Conservation (phyloP, 2,888 invertebrate genomes). For the Eupithecia centaureata region DNA sequence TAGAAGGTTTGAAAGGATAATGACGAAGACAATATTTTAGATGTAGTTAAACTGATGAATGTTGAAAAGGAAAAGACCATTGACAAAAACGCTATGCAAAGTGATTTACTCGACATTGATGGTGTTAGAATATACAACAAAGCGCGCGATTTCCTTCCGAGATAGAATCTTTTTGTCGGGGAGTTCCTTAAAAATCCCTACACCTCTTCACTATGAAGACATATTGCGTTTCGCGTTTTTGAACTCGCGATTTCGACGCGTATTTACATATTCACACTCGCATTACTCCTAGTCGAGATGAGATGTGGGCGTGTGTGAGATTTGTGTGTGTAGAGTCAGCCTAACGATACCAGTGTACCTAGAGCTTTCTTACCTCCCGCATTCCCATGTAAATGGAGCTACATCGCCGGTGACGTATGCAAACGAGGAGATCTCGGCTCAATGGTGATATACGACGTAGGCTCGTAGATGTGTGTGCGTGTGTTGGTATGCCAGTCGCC, state of each 20-base stretch:
- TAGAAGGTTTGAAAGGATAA: neutral
- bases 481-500: conserved; percentile 82
- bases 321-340: conserved; percentile 68
- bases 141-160: conserved; percentile 68
- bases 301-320: conserved; percentile 72
- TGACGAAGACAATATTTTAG: neutral
- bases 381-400: conserved; percentile 63
- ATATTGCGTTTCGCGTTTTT: conserved; percentile 84
- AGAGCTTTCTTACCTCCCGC: conserved; percentile 60
- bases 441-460: conserved; percentile 77
- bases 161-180: conserved; percentile 74
- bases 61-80: neutral
- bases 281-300: conserved; percentile 81
- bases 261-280: conserved; percentile 84
- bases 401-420: conserved; percentile 70
- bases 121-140: conserved; percentile 50
- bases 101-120: conserved; percentile 1
- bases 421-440: conserved; percentile 68
- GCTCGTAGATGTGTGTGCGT: conserved; percentile 74
- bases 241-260: conserved; percentile 81
- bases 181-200: conserved; percentile 74
- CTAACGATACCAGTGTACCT: conserved; percentile 70
- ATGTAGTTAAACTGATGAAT: neutral
- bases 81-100: neutral
- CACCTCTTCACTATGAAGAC: conserved; percentile 78